These are phyloP conservation scores for Cetonia aurata DNA, from an alignment of 2,888 invertebrate species.

Conservation along the genomic window DNA sequence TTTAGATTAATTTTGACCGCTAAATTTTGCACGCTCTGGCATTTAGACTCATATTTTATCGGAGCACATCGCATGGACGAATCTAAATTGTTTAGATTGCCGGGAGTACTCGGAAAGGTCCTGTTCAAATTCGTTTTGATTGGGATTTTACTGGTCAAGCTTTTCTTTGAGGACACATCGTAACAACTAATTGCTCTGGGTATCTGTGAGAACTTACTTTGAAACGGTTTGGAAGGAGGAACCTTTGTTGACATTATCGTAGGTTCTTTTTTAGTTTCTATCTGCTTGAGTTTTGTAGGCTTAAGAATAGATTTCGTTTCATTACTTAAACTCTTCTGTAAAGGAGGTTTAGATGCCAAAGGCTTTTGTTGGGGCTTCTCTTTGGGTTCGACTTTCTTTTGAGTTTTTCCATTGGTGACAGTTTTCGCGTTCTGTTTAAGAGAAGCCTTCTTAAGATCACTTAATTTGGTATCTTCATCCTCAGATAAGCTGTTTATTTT, in stretches of 20 bases:
- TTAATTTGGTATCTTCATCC: constrained; percentile 24
- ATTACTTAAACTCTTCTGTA: constrained; percentile 16
- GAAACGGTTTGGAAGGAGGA: neutral
- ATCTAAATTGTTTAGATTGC: constrained; percentile 62
- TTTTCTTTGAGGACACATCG: constrained; percentile 55
- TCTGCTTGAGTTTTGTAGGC: constrained; percentile 20
- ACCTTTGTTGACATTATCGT: neutral
- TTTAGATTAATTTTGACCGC: constrained; percentile 44
- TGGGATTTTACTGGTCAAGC: constrained; percentile 60
- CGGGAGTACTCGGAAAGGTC: constrained; percentile 64
- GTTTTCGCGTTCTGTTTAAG: neutral
- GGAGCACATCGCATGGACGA: constrained; percentile 51
- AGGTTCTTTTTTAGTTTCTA: constrained; percentile 11
- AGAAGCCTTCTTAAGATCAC: neutral
- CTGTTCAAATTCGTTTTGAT: constrained; percentile 60
- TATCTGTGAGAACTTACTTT: constrained; percentile 47
- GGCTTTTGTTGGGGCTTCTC: constrained; percentile 1
- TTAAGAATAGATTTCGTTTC: constrained; percentile 17
- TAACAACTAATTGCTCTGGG: constrained; percentile 59
- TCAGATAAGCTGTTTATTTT: constrained; percentile 54
- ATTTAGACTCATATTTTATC: constrained; percentile 26
- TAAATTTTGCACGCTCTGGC: constrained; percentile 51
- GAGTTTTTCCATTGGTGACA: neutral
- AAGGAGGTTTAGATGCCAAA: neutral
- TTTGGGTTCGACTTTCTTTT: constrained; percentile 6